These are phyloP conservation scores for Silurus lanzhouensis DNA, from an alignment of 2,797 vertebrate genomes.

Conservation along the genomic window DNA sequence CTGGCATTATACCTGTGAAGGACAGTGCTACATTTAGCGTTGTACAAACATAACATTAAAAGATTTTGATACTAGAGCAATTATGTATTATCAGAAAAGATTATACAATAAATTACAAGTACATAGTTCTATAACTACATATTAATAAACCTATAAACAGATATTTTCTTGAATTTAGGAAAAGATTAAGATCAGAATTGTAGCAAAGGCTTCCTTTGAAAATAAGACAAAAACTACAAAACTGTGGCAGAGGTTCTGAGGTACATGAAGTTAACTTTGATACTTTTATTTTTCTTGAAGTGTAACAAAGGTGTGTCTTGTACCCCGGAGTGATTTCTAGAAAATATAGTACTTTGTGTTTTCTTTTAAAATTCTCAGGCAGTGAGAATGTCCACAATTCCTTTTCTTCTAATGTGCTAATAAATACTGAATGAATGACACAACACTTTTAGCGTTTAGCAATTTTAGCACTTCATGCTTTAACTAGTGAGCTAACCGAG, in stretches of 20 bases:
- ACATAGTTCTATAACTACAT: neutral
- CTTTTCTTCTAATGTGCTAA: neutral
- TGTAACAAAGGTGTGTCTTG: neutral
- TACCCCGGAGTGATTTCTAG: neutral
- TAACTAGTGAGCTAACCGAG: constrained; percentile 33
- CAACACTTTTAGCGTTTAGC: constrained; percentile 17
- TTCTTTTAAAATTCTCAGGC: neutral
- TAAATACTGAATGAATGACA: constrained; percentile 32
- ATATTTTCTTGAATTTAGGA: neutral
- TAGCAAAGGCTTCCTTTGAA: neutral
- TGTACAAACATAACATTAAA: neutral
- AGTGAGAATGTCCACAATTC: neutral
- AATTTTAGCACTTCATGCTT: constrained; percentile 56
- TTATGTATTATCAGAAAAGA: neutral
- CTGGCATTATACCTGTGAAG: neutral
- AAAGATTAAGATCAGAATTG: neutral
- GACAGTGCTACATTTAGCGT: neutral
- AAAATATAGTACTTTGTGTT: neutral
- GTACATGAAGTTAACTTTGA: neutral
- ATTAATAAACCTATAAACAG: neutral
- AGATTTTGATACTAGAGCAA: neutral
- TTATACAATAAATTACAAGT: neutral
- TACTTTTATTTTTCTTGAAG: neutral
- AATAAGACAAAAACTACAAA: neutral
- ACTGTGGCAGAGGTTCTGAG: neutral